Base-by-base conservation (phyloP, 2,113 vertebrate genomes). In the Clupea harengus region DNA sequence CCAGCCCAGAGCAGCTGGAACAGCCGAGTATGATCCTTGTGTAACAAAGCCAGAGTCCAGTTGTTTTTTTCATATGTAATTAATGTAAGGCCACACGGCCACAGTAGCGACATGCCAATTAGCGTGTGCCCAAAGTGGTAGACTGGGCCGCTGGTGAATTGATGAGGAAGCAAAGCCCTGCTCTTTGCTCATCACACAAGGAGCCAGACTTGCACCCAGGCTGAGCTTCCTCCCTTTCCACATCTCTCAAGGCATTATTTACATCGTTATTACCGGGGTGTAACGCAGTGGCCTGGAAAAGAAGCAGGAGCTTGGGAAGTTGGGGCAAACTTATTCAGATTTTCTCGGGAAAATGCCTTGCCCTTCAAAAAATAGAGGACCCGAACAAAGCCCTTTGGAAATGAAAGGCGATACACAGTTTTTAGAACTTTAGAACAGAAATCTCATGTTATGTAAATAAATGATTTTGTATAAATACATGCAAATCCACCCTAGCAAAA, bases 51-150 rank as follows among this genome's bases (percentile, higher is more conserved):
- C 92, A 78, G 82, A 89, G 90, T 88, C 75, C 85, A 86, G 87
- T 91, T 95, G 92, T 93, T 93, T 93, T 93, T 39, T 91, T 91
- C 18, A 88, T 95, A 91, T 91, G 95, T 95, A 92, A 95, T 95
- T 93, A 91, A 95, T 95, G 88, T 90, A 83, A 44, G 90, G 90
- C 85, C 81, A 88, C 89, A 90, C 91, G 89, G 88, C 89, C 90
- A 78, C 11, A 93, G 91, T 85, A 46, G 91, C 90, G 91, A 92
- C 91, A 88, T 93, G 91, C 92, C 94, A 95, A 95, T 94, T 94
- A 93, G 85, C 89, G 83, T 87, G 85, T 90, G 92, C 90, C 88
- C 81, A 88, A 78, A 90, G 88, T 49, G 87, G 91, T 89, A 92
- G 92, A 86, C 81, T 88, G 87, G 91, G 91, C 90, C 87, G 85